phyloP scores from a whole-genome alignment of 2,888 invertebrate genomes.

The Scaptomyza flava region DNA sequence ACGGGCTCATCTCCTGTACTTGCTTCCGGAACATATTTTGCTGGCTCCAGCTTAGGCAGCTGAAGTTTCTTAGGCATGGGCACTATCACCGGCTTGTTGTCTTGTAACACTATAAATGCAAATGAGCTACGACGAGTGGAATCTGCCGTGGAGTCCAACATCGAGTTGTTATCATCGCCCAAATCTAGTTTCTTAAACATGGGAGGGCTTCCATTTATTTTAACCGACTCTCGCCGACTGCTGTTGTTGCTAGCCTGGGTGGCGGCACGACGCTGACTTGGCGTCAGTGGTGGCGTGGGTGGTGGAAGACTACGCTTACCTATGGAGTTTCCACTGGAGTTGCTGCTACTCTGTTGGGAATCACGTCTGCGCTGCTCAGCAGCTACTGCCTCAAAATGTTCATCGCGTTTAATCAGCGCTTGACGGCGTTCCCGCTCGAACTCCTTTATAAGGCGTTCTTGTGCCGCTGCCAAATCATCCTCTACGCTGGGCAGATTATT shows the following conservation, averaged over 20 bases:
- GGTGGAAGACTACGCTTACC: slow-evolving; percentile 68
- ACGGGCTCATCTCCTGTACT: slow-evolving; percentile 53
- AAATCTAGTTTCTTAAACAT: slow-evolving; percentile 77
- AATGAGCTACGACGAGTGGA: slow-evolving; percentile 79
- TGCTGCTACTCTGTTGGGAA: slow-evolving; percentile 59
- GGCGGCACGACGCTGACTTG: slow-evolving; percentile 47
- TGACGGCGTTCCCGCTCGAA: slow-evolving; percentile 82
- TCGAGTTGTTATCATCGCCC: slow-evolving; percentile 52
- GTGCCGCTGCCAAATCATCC: slow-evolving; percentile 48
- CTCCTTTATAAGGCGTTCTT: slow-evolving; percentile 78
- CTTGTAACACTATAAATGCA: slow-evolving; percentile 81
- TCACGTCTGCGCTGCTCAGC: slow-evolving; percentile 60
- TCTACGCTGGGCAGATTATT: slow-evolving; percentile 63
- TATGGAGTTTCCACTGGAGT: slow-evolving; percentile 62
- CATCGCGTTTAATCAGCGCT: slow-evolving; percentile 81
- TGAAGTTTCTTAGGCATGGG: slow-evolving; percentile 79
- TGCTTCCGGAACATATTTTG: slow-evolving; percentile 64
- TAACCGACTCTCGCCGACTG: slow-evolving; percentile 42
- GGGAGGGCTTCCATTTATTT: slow-evolving; percentile 71
- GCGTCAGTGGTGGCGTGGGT: slow-evolving; percentile 37
- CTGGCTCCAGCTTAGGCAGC: slow-evolving; percentile 65
- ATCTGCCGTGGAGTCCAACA: slow-evolving; percentile 60
- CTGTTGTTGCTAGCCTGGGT: slow-evolving; percentile 61
- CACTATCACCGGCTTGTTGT: slow-evolving; percentile 74
- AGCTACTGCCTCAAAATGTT: slow-evolving; percentile 71